Evolutionary conservation across 2,888 invertebrate genomes (phyloP).

Genomic region (Drosophila pseudotakahashii): DNA sequence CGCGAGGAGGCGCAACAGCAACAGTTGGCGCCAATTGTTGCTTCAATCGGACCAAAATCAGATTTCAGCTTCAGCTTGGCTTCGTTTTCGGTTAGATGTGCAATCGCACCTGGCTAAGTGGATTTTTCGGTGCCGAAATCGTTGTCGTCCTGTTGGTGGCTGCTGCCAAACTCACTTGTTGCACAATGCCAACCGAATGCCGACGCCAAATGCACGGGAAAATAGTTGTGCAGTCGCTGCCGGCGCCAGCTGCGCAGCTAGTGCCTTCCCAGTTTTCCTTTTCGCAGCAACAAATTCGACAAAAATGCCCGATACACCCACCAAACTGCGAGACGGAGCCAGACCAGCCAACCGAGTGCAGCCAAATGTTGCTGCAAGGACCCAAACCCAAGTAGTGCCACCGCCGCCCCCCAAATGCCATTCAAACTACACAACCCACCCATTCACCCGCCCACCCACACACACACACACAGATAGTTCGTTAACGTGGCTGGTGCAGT

Average conservation of each 20-base stretch:
- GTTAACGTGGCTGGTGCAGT: slow-evolving; percentile 1
- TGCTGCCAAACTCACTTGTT: slow-evolving; percentile 85
- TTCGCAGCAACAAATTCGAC: slow-evolving; percentile 75
- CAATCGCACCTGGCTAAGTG: slow-evolving; percentile 1
- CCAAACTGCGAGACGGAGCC: slow-evolving; percentile 69
- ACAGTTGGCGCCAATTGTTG: slow-evolving; percentile 79
- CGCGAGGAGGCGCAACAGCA: slow-evolving; percentile 30
- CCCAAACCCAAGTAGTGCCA: slow-evolving; percentile 68
- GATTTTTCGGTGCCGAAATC: slow-evolving; percentile 33
- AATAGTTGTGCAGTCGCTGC: slow-evolving; percentile 71
- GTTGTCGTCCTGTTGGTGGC: slow-evolving; percentile 82
- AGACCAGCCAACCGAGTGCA: slow-evolving; percentile 73
- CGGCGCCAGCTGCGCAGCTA: slow-evolving; percentile 40
- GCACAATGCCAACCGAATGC: slow-evolving; percentile 83
- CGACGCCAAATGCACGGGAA: slow-evolving; percentile 65
- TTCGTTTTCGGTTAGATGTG: neutral
- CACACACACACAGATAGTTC: slow-evolving; percentile 26
- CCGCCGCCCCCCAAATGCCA: slow-evolving; percentile 43
- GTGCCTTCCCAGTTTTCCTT: slow-evolving; percentile 1
- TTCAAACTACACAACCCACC: slow-evolving; percentile 27
- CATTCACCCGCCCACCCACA: slow-evolving; percentile 34
- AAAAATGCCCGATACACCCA: slow-evolving; percentile 81
- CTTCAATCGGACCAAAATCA: slow-evolving; percentile 62
- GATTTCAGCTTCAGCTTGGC: slow-evolving; percentile 13
- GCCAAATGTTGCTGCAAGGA: slow-evolving; percentile 79